phyloP scores from a whole-genome alignment of 2,888 invertebrate species.

The Troglohyphantes excavatus region DNA sequence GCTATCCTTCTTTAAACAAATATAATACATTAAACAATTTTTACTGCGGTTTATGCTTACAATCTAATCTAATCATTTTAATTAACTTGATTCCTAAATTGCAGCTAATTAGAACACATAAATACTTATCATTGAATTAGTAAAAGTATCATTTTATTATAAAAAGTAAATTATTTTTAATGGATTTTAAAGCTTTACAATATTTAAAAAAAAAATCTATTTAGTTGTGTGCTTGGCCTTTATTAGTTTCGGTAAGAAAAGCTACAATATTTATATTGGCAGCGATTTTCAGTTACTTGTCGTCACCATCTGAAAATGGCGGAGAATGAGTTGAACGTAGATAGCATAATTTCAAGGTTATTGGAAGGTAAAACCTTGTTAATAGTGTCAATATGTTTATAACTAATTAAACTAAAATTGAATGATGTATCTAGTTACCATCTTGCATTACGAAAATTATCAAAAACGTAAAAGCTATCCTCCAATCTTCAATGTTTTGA shows the following conservation, averaged over 20 bases:
- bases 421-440: not conserved
- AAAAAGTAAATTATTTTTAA: too few species aligned
- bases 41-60: too few species aligned
- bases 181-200: too few species aligned
- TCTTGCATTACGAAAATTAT: not conserved
- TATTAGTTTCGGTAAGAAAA: not conserved
- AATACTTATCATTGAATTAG: too few species aligned
- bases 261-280: conserved; percentile 36
- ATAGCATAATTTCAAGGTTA: conserved; percentile 96
- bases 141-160: too few species aligned
- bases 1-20: too few species aligned
- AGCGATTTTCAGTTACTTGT: conserved; percentile 51
- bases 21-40: too few species aligned
- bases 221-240: not conserved
- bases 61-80: too few species aligned
- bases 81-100: too few species aligned
- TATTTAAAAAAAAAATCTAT: too few species aligned
- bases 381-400: not conserved
- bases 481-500: conserved; percentile 24
- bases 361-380: conserved; percentile 91
- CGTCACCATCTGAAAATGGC: conserved; percentile 78
- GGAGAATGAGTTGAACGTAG: conserved; percentile 90
- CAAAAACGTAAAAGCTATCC: not conserved
- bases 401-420: not conserved
- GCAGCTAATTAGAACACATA: too few species aligned